Conservation (phyloP, 2,797 vertebrate genomes). For the Tragopan temminckii region DNA sequence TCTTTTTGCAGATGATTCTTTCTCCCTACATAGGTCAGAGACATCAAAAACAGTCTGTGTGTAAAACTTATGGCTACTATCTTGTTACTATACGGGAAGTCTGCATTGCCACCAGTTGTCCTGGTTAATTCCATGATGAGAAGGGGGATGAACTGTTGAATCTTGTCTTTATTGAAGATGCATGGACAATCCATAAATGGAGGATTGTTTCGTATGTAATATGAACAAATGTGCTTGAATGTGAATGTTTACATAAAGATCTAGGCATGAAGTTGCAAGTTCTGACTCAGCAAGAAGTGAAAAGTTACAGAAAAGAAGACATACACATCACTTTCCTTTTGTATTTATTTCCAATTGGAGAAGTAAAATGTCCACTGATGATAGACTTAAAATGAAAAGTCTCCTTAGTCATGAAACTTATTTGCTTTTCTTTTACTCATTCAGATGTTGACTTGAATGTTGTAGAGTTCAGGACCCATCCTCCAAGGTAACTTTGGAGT, state of each 20-base stretch:
- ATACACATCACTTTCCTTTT: background rate
- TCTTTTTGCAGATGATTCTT: background rate
- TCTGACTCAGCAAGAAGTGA: background rate
- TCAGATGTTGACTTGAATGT: background rate
- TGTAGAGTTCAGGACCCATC: background rate
- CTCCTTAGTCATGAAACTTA: background rate
- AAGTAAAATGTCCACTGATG: background rate
- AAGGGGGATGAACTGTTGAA: constrained; percentile 12
- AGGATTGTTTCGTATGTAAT: background rate
- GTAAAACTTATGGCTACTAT: background rate
- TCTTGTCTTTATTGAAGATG: background rate
- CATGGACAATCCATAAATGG: background rate
- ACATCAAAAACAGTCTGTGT: background rate
- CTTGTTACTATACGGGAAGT: background rate
- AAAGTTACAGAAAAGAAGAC: background rate
- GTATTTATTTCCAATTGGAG: background rate
- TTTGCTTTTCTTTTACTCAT: background rate
- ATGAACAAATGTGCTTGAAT: background rate
- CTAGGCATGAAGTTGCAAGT: background rate
- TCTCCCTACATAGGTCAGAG: background rate
- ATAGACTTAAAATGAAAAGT: background rate
- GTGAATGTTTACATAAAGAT: background rate
- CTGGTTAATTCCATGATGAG: background rate
- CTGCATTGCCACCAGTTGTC: background rate
- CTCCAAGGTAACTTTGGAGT: background rate